Percentiles rank a stretch among this genome's conserved stretches.
phyloP scores from a whole-genome alignment of 2,113 vertebrate species.

The Panthera tigris region DNA sequence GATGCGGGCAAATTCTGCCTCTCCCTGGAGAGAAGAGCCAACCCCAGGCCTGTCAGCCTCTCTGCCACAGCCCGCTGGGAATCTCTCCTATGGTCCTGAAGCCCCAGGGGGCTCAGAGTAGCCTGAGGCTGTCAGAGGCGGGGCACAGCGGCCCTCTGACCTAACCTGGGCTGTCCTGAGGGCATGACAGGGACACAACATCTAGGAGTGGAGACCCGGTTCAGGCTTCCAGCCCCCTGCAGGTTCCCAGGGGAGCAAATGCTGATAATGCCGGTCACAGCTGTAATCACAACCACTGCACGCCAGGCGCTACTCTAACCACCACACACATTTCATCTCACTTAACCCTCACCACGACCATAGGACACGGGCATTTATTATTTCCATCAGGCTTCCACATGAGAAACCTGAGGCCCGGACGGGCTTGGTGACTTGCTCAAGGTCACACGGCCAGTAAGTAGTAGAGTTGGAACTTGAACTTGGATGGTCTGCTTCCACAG shows the following conservation, averaged over 20 bases:
- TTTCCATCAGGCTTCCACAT: not conserved
- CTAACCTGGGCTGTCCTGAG: not conserved
- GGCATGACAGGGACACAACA: not conserved
- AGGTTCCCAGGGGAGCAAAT: not conserved
- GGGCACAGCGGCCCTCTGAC: not conserved
- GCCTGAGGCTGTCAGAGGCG: not conserved
- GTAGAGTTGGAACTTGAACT: not conserved
- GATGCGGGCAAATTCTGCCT: constrained; percentile 98
- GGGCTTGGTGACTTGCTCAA: not conserved
- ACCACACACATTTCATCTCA: not conserved
- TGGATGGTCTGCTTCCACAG: not conserved
- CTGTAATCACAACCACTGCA: rapidly evolving
- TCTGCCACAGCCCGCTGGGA: not conserved
- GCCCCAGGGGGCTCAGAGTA: not conserved
- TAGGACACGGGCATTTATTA: not conserved
- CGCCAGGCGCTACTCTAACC: not conserved
- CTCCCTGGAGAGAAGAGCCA: constrained; percentile 88
- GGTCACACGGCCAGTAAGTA: not conserved
- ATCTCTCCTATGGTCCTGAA: not conserved
- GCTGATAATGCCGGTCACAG: not conserved
- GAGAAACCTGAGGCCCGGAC: not conserved
- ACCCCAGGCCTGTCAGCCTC: constrained; percentile 36
- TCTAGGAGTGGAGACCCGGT: not conserved
- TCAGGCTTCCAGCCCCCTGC: not conserved
- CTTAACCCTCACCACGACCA: not conserved